phyloP scores from a whole-genome alignment of 2,797 vertebrate genomes.

The Chiloscyllium punctatum region DNA sequence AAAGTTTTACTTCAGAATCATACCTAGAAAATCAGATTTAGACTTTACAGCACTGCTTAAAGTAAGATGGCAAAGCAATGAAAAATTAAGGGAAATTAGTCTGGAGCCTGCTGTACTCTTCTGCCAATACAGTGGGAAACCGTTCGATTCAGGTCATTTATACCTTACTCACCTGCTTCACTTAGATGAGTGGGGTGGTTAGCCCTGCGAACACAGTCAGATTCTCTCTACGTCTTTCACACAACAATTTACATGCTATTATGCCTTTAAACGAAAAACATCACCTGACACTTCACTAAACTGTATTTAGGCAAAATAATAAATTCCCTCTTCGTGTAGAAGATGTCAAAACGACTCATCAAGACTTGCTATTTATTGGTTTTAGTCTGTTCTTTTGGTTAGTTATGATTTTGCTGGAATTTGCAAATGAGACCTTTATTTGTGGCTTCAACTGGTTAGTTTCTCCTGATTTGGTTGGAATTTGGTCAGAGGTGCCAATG shows the following conservation, averaged over 20 bases:
- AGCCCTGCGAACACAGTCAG: not conserved
- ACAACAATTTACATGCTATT: not conserved
- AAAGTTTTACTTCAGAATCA: not conserved
- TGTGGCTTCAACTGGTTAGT: constrained; percentile 44
- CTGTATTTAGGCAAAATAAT: not conserved
- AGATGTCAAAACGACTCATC: not conserved
- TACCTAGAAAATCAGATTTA: not conserved
- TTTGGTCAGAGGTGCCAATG: constrained; percentile 42
- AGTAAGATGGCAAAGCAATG: not conserved
- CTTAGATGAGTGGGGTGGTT: not conserved
- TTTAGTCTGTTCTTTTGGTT: not conserved
- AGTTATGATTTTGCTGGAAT: not conserved
- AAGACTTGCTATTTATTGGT: not conserved
- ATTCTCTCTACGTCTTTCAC: not conserved
- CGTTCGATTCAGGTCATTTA: not conserved
- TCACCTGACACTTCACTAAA: not conserved
- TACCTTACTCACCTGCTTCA: not conserved
- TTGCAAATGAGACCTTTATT: constrained; percentile 44
- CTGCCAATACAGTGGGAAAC: not conserved
- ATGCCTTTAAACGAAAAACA: not conserved
- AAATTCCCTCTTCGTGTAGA: not conserved
- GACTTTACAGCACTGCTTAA: not conserved
- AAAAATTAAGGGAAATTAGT: not conserved
- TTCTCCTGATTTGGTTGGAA: constrained; percentile 39
- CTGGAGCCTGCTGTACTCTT: not conserved